Conservation (phyloP, 2,797 vertebrate genomes). For the Rhinogobio ventralis region DNA sequence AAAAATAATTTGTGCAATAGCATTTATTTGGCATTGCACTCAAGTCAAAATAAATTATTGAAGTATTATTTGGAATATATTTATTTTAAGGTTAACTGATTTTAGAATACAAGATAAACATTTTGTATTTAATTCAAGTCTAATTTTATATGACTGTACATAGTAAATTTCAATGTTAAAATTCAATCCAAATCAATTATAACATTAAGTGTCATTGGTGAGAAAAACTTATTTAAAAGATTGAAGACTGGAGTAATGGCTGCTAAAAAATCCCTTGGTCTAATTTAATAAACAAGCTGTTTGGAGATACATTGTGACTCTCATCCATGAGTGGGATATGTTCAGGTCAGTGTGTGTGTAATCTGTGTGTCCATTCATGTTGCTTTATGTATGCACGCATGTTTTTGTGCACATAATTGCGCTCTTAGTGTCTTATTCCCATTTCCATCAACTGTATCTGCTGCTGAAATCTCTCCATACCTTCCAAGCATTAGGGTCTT, state of each 20-base stretch:
- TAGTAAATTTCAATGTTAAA: background rate
- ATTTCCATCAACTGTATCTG: slow-evolving; percentile 53
- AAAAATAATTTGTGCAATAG: background rate
- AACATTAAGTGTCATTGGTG: background rate
- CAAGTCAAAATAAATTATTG: background rate
- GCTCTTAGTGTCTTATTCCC: slow-evolving; percentile 36
- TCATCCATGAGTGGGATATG: background rate
- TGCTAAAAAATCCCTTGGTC: background rate
- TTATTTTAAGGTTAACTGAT: background rate
- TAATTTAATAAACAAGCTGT: background rate
- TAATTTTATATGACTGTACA: background rate
- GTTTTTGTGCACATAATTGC: slow-evolving; percentile 42
- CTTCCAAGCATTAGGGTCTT: slow-evolving; percentile 57
- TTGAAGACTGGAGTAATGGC: background rate
- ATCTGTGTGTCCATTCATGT: slow-evolving; percentile 11
- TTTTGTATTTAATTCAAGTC: background rate
- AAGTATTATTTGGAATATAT: background rate
- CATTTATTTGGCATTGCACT: background rate
- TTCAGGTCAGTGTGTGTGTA: slow-evolving; percentile 10
- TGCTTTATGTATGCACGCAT: slow-evolving; percentile 19
- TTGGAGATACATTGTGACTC: background rate
- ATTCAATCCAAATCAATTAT: background rate
- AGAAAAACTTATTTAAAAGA: background rate
- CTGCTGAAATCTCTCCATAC: slow-evolving; percentile 52
- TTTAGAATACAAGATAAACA: background rate